These are phyloP conservation scores for Hirtodrosophila alboralis DNA, from an alignment of 2,888 invertebrate genomes.

Conservation along the genomic window DNA sequence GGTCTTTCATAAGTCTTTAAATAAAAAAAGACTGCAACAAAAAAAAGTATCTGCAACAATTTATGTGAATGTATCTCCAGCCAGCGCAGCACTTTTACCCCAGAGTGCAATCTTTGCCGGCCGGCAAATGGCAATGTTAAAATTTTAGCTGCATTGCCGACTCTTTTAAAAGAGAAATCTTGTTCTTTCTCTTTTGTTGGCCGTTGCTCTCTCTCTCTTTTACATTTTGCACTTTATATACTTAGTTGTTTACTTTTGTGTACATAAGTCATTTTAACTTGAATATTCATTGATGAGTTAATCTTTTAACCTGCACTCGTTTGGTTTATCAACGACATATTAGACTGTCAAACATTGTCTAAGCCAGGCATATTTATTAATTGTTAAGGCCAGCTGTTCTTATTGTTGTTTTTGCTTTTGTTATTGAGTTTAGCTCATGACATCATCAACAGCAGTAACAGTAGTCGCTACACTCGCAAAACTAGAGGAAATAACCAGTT, in stretches of 20 bases:
- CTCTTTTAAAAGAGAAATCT: slow-evolving; percentile 18
- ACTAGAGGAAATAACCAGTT: slow-evolving; percentile 55
- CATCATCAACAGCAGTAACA: slow-evolving; percentile 53
- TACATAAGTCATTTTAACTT: slow-evolving; percentile 55
- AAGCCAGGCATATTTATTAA: slow-evolving; percentile 9
- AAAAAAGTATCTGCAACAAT: slow-evolving; percentile 29
- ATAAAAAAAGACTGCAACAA: slow-evolving; percentile 21
- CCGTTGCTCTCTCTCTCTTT: not conserved
- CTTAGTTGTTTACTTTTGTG: slow-evolving; percentile 43
- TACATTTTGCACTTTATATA: not conserved
- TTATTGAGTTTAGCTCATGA: slow-evolving; percentile 57
- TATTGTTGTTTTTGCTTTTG: slow-evolving; percentile 27
- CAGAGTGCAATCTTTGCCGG: slow-evolving; percentile 56
- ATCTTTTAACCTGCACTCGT: slow-evolving; percentile 67
- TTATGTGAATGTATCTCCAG: slow-evolving; percentile 24
- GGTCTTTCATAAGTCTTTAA: slow-evolving; percentile 24
- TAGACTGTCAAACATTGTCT: slow-evolving; percentile 27
- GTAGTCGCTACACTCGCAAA: slow-evolving; percentile 28
- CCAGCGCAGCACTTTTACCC: slow-evolving; percentile 27
- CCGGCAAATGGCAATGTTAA: slow-evolving; percentile 58
- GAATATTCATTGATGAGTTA: slow-evolving; percentile 61
- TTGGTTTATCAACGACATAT: slow-evolving; percentile 45
- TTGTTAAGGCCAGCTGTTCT: slow-evolving; percentile 57
- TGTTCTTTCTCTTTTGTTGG: slow-evolving; percentile 4
- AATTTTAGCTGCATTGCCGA: slow-evolving; percentile 4